These are phyloP conservation scores for Phainopepla nitens DNA, from an alignment of 2,113 vertebrate genomes.

Conservation along the genomic window DNA sequence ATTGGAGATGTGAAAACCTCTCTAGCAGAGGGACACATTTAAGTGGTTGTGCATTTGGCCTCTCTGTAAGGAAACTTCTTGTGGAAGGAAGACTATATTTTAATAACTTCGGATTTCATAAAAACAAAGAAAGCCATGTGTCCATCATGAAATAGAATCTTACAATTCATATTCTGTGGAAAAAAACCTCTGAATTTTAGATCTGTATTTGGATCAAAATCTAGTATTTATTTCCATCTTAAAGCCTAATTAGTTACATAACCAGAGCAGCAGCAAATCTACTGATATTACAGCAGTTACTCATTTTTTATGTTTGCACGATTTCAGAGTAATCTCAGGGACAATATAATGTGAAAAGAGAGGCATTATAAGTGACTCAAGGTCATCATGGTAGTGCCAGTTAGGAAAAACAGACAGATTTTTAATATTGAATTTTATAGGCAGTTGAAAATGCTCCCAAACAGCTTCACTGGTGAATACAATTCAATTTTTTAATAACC, in stretches of 20 bases:
- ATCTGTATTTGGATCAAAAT: background rate
- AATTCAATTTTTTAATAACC: background rate
- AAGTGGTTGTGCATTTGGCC: background rate
- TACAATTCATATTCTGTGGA: background rate
- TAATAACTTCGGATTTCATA: background rate
- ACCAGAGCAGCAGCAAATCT: background rate
- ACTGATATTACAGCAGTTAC: background rate
- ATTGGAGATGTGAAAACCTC: background rate
- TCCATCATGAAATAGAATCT: background rate
- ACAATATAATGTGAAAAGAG: background rate
- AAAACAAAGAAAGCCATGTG: background rate
- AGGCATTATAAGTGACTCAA: background rate
- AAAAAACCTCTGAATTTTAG: background rate
- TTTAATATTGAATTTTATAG: background rate
- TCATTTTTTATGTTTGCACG: background rate
- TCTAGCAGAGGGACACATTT: background rate
- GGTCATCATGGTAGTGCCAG: background rate
- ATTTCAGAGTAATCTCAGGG: background rate
- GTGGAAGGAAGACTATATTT: background rate
- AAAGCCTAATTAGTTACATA: background rate
- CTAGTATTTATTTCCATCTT: background rate
- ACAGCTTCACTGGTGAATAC: background rate
- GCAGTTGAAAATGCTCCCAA: background rate
- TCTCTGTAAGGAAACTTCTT: background rate
- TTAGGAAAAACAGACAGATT: background rate